These are phyloP conservation scores for Lithophane semibrunnea DNA, from an alignment of 2,888 invertebrate genomes.

Conservation along the genomic window DNA sequence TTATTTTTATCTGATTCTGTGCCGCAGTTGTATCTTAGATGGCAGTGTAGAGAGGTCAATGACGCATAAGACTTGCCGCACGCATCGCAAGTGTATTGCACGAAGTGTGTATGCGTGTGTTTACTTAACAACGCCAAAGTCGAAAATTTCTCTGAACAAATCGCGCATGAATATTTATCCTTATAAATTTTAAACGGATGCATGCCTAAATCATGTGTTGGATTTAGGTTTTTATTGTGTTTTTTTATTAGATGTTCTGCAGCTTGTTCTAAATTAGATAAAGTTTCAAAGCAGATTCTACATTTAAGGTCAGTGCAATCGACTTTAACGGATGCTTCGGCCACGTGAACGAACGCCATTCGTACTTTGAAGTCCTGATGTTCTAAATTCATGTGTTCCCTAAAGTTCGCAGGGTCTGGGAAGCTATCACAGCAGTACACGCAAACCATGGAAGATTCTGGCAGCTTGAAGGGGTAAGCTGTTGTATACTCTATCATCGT, in stretches of 20 bases:
- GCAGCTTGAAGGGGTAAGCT: constrained; percentile 71
- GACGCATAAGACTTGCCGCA: constrained; percentile 74
- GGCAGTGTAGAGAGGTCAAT: constrained; percentile 67
- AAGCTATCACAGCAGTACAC: constrained; percentile 73
- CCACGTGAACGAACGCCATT: constrained; percentile 67
- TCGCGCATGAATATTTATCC: constrained; percentile 66
- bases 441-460: constrained; percentile 67
- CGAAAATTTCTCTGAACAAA: constrained; percentile 69
- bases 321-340: constrained; percentile 68
- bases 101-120: constrained; percentile 72
- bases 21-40: constrained; percentile 64
- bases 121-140: constrained; percentile 67
- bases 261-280: constrained; percentile 53
- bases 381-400: constrained; percentile 70
- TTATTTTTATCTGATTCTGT: constrained; percentile 45
- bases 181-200: constrained; percentile 69
- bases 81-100: constrained; percentile 73
- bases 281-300: constrained; percentile 64
- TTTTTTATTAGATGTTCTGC: constrained; percentile 64
- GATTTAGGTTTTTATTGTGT: constrained; percentile 64
- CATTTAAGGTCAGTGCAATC: constrained; percentile 70
- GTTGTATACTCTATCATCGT: constrained; percentile 68
- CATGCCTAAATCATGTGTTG: constrained; percentile 66
- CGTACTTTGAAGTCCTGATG: constrained; percentile 67
- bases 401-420: constrained; percentile 69